Base-by-base conservation (phyloP, 1,140 invertebrate genomes). In the Caerostris darwini region DNA sequence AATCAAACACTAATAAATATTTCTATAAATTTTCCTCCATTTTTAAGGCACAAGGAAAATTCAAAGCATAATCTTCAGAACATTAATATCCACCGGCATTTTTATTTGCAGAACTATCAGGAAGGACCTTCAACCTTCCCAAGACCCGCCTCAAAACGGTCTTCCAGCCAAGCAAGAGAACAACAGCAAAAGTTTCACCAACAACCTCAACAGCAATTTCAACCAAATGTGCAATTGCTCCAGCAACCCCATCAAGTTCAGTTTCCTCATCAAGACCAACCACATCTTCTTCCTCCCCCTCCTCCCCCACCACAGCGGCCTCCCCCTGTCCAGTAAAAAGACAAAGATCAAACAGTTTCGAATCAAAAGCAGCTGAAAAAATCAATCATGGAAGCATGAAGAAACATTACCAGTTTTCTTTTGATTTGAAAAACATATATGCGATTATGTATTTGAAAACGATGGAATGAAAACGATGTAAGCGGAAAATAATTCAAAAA, bases 51-150 rank as follows among this genome's bases (percentile, higher is more conserved):
- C 34, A 34, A 34, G 34, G 34, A 34, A 34, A 34, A 34, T 34
- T 34, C 34, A 34, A 34, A 34, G 34, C 34, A 34, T 34, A 34
- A 34, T 34, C 34, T 34, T 34, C 2, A 34, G 34, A 34, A 34
- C 34, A 34, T 34, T 34, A 34, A 34, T 34, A 34, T 1, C 34
- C 34, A 34, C 34, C 34, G 34, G 34, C 2, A 34, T 34, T 34
- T 34, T 50, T 61, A 12, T 50, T 82, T 91, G 3, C 58, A 94
- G 93, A 94, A 69, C n/a, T 94, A 94, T n/a, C 50, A 81, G 34
- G 93, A 94, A 53, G 5, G 93, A 6, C 93, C 93, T 50, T 94
- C 93, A 17, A 90, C 93, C n/a, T 94, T 94, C 6, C 93, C 93
- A 17, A 61, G 93, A 53, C 93, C 77, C 3, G 88, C 77, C n/a